Evolutionary conservation across 2,797 vertebrate species (phyloP).

Genomic region (Rhinogobio ventralis): DNA sequence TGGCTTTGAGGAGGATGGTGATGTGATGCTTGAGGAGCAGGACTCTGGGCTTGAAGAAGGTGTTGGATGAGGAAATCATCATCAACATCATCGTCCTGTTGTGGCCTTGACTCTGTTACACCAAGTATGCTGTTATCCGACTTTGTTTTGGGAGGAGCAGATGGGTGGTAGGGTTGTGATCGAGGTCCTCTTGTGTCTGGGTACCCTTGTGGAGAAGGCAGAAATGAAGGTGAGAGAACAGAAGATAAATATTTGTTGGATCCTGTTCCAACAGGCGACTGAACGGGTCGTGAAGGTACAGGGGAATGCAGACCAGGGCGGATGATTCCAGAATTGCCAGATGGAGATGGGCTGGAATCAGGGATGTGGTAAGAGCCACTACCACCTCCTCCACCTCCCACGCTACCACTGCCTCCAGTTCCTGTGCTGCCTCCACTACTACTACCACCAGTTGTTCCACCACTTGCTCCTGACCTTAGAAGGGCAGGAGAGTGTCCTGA

Average conservation of each 20-base stretch:
- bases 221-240: conserved; percentile 89
- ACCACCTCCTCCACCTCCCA: conserved; percentile 73
- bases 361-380: conserved; percentile 81
- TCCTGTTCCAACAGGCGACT: conserved; percentile 77
- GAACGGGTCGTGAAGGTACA: conserved; percentile 82
- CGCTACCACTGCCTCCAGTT: conserved; percentile 73
- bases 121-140: conserved; percentile 82
- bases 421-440: conserved; percentile 75
- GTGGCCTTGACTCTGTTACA: conserved; percentile 78
- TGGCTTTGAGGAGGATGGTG: conserved; percentile 74
- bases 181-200: conserved; percentile 78
- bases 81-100: conserved; percentile 81
- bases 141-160: conserved; percentile 77
- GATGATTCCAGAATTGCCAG: conserved; percentile 85
- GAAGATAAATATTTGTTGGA: conserved; percentile 90
- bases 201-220: conserved; percentile 85
- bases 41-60: conserved; percentile 90
- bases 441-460: conserved; percentile 78
- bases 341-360: conserved; percentile 90
- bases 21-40: conserved; percentile 76
- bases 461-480: conserved; percentile 82
- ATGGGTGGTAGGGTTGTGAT: conserved; percentile 79
- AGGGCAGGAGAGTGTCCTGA: conserved; percentile 93
- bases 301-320: conserved; percentile 91
- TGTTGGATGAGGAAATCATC: conserved; percentile 94